These are phyloP conservation scores for Amphipoea lucens DNA, from an alignment of 2,888 invertebrate species.

Conservation along the genomic window DNA sequence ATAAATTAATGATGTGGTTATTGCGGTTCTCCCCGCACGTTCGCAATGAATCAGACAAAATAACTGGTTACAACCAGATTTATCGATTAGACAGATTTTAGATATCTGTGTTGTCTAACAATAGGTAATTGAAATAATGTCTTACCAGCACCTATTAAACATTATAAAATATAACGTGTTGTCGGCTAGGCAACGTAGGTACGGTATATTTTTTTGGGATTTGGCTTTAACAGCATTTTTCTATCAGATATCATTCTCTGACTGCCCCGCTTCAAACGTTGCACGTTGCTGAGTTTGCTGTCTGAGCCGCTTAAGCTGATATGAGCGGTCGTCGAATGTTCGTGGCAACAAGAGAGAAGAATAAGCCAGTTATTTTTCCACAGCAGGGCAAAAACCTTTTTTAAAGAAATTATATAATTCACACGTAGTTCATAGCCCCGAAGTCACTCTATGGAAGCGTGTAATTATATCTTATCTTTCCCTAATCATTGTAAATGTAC, in stretches of 20 bases:
- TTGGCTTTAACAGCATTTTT: background rate
- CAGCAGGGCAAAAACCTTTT: slow-evolving; percentile 6
- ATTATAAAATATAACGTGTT: background rate
- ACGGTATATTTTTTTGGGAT: background rate
- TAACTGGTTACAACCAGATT: slow-evolving; percentile 39
- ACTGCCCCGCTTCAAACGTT: background rate
- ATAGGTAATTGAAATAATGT: background rate
- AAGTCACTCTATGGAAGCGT: slow-evolving; percentile 30
- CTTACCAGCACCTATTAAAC: background rate
- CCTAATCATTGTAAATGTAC: slow-evolving; percentile 37
- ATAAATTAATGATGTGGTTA: slow-evolving; percentile 34
- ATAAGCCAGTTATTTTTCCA: background rate
- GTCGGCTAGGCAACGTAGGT: background rate
- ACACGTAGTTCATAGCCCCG: background rate
- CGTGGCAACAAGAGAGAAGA: background rate
- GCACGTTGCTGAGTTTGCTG: background rate
- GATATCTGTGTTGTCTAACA: slow-evolving; percentile 2
- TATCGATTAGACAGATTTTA: slow-evolving; percentile 23
- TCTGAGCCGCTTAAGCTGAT: background rate
- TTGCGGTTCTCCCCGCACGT: slow-evolving; percentile 25
- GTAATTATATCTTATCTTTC: slow-evolving; percentile 14
- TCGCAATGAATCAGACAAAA: slow-evolving; percentile 23
- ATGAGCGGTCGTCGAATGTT: background rate
- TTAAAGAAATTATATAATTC: slow-evolving; percentile 20
- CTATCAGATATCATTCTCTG: background rate